Conservation (phyloP, 64 coral and sea anemone species). For the Acropora tenuis region DNA sequence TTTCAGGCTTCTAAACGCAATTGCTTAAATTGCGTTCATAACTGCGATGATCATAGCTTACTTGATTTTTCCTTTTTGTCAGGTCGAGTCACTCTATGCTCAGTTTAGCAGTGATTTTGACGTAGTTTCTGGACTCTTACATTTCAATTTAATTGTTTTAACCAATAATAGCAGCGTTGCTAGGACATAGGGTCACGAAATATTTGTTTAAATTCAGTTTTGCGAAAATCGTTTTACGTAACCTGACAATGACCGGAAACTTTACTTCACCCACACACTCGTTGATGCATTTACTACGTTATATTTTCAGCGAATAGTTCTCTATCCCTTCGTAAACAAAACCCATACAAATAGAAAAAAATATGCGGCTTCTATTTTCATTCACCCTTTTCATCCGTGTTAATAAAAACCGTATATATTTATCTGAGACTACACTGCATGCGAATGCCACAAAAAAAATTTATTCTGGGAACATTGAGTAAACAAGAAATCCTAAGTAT, state of each 20-base stretch:
- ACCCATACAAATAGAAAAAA: too few relatives aligned
- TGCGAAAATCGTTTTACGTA: neutral
- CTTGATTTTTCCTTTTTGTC: neutral
- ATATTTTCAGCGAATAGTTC: neutral
- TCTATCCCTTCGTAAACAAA: too few relatives aligned
- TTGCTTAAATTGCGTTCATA: too few relatives aligned
- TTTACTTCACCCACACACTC: neutral
- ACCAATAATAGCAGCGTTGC: neutral
- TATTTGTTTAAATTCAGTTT: neutral
- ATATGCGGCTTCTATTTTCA: too few relatives aligned
- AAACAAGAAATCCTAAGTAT: too few relatives aligned
- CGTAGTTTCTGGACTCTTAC: neutral
- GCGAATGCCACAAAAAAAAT: too few relatives aligned
- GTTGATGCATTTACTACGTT: neutral
- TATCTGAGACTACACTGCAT: too few relatives aligned
- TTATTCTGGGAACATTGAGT: too few relatives aligned
- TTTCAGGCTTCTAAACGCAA: too few relatives aligned
- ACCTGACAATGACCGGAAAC: neutral
- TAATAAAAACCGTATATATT: too few relatives aligned
- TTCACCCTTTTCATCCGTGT: too few relatives aligned
- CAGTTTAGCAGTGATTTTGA: neutral
- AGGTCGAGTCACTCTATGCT: conserved; percentile 1
- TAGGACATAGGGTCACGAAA: neutral
- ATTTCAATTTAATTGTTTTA: neutral
- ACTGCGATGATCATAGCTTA: too few relatives aligned